These are phyloP conservation scores for Lacerta agilis DNA, from an alignment of 2,797 vertebrate genomes.

Conservation along the genomic window DNA sequence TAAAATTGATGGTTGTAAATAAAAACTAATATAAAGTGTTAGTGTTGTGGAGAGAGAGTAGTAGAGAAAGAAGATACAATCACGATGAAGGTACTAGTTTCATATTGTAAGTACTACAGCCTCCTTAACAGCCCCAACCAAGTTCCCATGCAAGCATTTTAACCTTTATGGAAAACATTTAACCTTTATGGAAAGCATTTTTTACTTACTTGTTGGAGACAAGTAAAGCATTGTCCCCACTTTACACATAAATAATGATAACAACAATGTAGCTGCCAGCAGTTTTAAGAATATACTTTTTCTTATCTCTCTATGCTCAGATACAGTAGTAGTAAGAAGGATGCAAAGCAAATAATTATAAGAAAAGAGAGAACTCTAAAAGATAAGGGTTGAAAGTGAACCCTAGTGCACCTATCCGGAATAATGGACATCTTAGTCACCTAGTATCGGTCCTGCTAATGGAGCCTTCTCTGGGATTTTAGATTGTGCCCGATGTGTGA, in stretches of 20 bases:
- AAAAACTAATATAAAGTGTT: not conserved
- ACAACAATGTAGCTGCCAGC: not conserved
- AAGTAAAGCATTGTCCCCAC: not conserved
- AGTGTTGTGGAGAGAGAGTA: not conserved
- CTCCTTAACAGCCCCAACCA: not conserved
- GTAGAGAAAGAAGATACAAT: not conserved
- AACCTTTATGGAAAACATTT: not conserved
- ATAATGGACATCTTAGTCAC: conserved; percentile 64
- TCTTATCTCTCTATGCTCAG: not conserved
- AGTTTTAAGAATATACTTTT: not conserved
- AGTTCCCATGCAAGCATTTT: not conserved
- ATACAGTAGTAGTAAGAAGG: not conserved
- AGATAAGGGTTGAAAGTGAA: conserved; percentile 17
- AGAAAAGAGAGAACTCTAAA: conserved; percentile 4
- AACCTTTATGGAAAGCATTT: not conserved
- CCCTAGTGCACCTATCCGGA: conserved; percentile 11
- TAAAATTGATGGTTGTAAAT: not conserved
- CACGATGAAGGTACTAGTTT: not conserved
- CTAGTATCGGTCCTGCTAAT: conserved; percentile 77
- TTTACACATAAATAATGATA: not conserved
- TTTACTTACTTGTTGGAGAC: not conserved
- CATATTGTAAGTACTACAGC: not conserved
- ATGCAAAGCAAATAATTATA: conserved; percentile 8
- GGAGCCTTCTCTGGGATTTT: conserved; percentile 75
- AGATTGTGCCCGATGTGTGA: conserved; percentile 69